Conservation (phyloP, 2,113 vertebrate species). For the Barbus barbus region DNA sequence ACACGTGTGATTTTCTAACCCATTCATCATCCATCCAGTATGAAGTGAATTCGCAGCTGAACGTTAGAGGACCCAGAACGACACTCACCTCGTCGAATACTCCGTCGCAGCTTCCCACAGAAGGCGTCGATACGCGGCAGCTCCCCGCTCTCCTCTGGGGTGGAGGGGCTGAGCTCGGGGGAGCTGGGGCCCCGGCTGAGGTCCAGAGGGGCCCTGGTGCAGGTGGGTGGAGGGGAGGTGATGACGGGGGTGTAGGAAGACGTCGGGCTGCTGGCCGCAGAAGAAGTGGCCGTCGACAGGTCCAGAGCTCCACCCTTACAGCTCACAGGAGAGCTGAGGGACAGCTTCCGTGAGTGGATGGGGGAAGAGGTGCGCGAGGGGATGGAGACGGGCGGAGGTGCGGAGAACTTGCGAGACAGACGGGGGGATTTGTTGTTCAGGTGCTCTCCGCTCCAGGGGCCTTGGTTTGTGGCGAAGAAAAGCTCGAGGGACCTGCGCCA, state of each 20-base stretch:
- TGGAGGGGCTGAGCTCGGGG: constrained; percentile 80
- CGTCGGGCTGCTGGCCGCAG: constrained; percentile 82
- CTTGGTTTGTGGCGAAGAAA: constrained; percentile 90
- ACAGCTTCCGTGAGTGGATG: constrained; percentile 87
- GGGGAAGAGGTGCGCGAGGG: constrained; percentile 89
- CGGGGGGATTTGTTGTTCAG: constrained; percentile 87
- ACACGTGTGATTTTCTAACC: no score
- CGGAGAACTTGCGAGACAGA: constrained; percentile 92
- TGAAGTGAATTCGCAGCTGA: not conserved
- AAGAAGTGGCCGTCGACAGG: constrained; percentile 75
- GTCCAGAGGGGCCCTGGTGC: constrained; percentile 82
- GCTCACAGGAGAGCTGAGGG: constrained; percentile 85
- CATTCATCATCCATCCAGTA: no score
- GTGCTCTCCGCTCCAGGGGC: constrained; percentile 81
- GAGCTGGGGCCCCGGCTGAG: constrained; percentile 84
- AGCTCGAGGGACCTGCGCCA: constrained; percentile 86
- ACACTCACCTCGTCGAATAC: constrained; percentile 83
- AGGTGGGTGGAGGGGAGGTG: constrained; percentile 67
- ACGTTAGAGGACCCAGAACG: not conserved
- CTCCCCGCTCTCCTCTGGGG: constrained; percentile 79
- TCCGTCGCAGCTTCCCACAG: constrained; percentile 87
- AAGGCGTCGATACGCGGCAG: constrained; percentile 82
- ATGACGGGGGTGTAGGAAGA: constrained; percentile 73
- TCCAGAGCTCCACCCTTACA: constrained; percentile 81
- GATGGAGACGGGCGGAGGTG: constrained; percentile 86